Evolutionary conservation across 1,140 invertebrate species (phyloP), one percentile per base, ranked within the genome.

Genomic region (Anthonomus grandis): DNA sequence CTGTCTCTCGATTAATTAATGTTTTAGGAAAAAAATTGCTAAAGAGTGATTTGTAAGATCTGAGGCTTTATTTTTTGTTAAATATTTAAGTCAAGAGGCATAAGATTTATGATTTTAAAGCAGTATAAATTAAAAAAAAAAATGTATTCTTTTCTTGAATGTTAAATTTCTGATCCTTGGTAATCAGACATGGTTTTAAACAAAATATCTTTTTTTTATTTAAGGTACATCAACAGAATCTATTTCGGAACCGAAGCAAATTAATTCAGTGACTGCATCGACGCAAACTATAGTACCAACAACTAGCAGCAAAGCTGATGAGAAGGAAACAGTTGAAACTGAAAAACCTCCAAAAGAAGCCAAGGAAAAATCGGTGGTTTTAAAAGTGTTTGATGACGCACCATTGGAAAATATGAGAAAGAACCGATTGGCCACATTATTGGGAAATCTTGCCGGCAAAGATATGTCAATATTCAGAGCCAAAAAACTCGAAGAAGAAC

Each of bases 311-410:
- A 42, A 57, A 55, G 31, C 25, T 38, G 52, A 22, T 39, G 31
- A 31, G 37, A 10, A 18, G 8, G 15, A 23, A 18, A 39, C 10
- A 49, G 10, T 45, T 13, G 8, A 24, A 15, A 57, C 17, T 25
- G 47, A 45, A 13, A 48, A 31, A 56, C 42, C 58, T 18, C 27
- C 1, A 42, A 9, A 41, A 36, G n/a, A n/a, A 24, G 1, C 25
- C 15, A 23, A 61, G 23, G 18, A 36, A 34, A 51, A 17, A 27
- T 22, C 51, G 17, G 18, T 39, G 57, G n/a, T 1, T 65, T 6
- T n/a, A n/a, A 66, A 65, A 59, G 56, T 69, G 27, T 70, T 70
- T 50, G 59, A 66, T 41, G 67, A 70, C 19, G 56, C 31, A 18
- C 62, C 63, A 8, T 51, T 70, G 41, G 63, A 67, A 23, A 57